Base-by-base conservation (phyloP, 2,797 vertebrate genomes). In the Rhadinocentrus ornatus region DNA sequence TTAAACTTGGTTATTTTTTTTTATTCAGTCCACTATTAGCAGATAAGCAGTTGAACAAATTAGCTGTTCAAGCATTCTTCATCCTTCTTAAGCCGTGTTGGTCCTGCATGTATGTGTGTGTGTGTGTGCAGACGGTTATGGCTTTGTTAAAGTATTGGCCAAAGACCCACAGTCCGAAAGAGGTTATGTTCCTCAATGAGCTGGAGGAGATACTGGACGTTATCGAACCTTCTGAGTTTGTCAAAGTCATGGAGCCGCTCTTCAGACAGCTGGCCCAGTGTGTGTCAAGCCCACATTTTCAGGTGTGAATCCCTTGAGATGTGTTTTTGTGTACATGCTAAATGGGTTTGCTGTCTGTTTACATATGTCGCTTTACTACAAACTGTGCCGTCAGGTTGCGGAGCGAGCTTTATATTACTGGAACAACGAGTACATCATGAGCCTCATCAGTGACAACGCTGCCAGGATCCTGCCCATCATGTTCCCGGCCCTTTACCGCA, bases 401-500 rank as follows among this genome's bases (percentile, higher is more conserved):
- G 97, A 99, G 84, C 93, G 97, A 75, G 97, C 97, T 0, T 92
- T 99, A 64, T 99, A 99, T 87, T 99, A 99, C 93, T 99, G 97
- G 97, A 99, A 99, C 92, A 99, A 99, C n/a, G 97, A 99, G 85
- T 99, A 99, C 92, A 99, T 99, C 86, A 99, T 99, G 97, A 99
- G 97, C 81, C 91, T 98, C 70, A 98, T 99, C 92, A 98, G 97
- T 18, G 97, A 99, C 92, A 99, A 99, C 0, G 97, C 97, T 18
- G 97, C 96, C 46, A 97, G 95, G 92, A 98, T 99, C 87, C 94
- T 99, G 73, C 98, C 97, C 88, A 99, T 99, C 93, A 99, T 99
- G 97, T 99, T 98, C 81, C 97, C 97, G 4, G 95, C 97, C 16
- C 93, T 99, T 70, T 99, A 99, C 93, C 96, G 97, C 80, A 99